A percentile compares a stretch with the other conserved stretches of the same genome.
Conservation (phyloP, 2,113 vertebrate species). For the Marmota flaviventris region DNA sequence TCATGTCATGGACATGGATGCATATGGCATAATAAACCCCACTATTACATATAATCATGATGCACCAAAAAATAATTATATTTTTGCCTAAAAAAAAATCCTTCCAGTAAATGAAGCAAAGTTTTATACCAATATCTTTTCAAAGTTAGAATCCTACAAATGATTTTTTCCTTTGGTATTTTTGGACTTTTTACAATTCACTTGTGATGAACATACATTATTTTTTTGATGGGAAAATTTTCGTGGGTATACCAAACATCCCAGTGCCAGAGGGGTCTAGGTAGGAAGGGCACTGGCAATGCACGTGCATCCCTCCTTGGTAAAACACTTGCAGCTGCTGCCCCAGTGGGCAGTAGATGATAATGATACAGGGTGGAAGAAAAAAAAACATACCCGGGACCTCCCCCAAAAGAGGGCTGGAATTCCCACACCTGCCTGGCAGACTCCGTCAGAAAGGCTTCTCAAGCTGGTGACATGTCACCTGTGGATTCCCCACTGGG, state of each 20-base stretch:
- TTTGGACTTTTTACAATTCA: not conserved
- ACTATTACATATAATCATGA: too few species aligned
- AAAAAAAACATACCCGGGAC: too few species aligned
- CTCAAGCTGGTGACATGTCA: not conserved
- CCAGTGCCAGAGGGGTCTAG: not conserved
- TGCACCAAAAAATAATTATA: too few species aligned
- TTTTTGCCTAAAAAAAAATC: not conserved
- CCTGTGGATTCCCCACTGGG: not conserved
- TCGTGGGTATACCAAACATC: not conserved
- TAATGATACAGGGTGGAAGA: not conserved
- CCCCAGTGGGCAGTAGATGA: accelerated
- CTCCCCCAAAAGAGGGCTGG: not conserved
- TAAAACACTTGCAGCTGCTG: not conserved
- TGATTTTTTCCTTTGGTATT: not conserved
- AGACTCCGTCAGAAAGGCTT: not conserved
- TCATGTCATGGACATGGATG: too few species aligned
- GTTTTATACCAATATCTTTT: not conserved
- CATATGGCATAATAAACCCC: too few species aligned
- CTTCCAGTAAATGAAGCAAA: not conserved
- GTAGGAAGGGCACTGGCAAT: not conserved
- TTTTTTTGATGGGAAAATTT: not conserved
- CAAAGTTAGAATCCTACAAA: not conserved
- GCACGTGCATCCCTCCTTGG: not conserved
- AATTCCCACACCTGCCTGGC: not conserved
- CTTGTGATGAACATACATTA: not conserved